Conservation (phyloP, 2,888 invertebrate species). For the Microctonus hyperodae region DNA sequence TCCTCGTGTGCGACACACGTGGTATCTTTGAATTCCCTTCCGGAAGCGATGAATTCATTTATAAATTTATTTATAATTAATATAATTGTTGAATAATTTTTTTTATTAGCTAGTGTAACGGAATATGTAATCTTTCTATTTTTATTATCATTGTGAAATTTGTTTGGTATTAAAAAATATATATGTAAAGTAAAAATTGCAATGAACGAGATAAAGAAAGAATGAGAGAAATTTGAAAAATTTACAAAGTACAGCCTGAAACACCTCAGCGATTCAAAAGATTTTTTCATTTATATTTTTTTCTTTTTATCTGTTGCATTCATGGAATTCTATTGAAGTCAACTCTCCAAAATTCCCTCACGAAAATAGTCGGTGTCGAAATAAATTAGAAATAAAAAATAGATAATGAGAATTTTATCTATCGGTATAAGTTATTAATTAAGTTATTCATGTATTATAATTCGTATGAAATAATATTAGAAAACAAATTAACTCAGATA, state of each 20-base stretch:
- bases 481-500: too few species aligned
- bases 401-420: too few species aligned
- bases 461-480: too few species aligned
- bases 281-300: constrained; percentile 27
- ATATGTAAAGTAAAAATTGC: not conserved
- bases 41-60: not conserved
- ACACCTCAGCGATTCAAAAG: constrained; percentile 31
- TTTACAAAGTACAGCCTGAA: constrained; percentile 36
- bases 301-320: constrained; percentile 8
- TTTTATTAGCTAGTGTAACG: too few species aligned
- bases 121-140: too few species aligned
- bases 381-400: too few species aligned
- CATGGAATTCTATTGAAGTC: not conserved
- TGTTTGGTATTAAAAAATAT: not conserved
- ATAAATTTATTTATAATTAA: too few species aligned
- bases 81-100: not conserved
- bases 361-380: not conserved
- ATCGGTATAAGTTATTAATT: too few species aligned
- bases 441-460: too few species aligned
- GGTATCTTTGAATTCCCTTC: not conserved
- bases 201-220: constrained; percentile 16
- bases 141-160: not conserved
- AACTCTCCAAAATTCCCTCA: not conserved
- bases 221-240: constrained; percentile 41
- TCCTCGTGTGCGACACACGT: not conserved